Evolutionary conservation across 2,888 invertebrate genomes (phyloP).

Genomic region (Limnephilus lunatus): DNA sequence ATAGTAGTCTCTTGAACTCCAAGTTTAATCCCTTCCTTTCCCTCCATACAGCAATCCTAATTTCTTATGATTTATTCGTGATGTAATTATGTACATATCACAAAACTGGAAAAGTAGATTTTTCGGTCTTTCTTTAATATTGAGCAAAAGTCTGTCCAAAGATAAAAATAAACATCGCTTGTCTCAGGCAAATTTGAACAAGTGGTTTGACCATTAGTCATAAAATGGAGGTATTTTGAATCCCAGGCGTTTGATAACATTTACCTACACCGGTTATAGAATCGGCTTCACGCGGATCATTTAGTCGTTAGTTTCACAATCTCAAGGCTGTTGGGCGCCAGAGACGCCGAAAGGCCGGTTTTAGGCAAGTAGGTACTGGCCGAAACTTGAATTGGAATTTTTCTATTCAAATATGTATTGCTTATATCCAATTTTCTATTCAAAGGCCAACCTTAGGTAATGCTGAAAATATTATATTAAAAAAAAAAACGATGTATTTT

Average conservation of each 20-base stretch:
- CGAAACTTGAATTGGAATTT: background rate
- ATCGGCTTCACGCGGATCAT: background rate
- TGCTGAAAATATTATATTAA: no score
- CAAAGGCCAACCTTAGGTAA: no score
- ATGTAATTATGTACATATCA: no score
- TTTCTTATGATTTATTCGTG: no score
- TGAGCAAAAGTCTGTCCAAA: background rate
- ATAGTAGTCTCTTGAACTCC: no score
- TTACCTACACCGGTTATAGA: constrained; percentile 22
- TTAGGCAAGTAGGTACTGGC: background rate
- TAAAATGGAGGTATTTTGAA: background rate
- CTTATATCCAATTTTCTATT: background rate
- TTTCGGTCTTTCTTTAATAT: background rate
- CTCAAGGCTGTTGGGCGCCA: background rate
- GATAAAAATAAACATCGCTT: background rate
- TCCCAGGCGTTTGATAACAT: background rate
- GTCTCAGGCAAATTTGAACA: background rate
- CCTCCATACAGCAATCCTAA: no score
- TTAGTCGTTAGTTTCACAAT: background rate
- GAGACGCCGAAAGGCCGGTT: background rate
- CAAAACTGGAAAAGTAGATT: background rate
- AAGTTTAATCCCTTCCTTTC: no score
- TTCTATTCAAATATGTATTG: background rate
- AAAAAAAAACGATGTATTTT: no score
- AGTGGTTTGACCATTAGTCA: background rate